Percentiles rank a stretch among this genome's conserved stretches.
Conservation (phyloP, 2,113 vertebrate species). For the Podarcis cretensis region DNA sequence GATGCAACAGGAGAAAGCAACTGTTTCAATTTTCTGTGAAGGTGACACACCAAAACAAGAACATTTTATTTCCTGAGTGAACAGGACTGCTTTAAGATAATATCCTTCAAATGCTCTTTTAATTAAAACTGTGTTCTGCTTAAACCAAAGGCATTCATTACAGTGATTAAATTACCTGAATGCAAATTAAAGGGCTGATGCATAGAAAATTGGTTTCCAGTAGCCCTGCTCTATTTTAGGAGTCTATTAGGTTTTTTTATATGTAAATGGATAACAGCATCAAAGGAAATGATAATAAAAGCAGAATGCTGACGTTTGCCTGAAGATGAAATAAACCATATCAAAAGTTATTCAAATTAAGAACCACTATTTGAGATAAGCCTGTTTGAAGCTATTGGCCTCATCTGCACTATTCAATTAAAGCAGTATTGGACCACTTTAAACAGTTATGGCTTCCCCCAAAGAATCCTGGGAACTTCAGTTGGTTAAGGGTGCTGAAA, state of each 20-base stretch:
- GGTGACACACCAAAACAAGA: background rate
- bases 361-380: background rate
- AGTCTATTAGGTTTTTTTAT: too few species aligned
- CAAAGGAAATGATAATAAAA: background rate
- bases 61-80: background rate
- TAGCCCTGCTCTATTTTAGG: background rate
- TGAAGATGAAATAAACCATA: background rate
- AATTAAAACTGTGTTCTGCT: background rate
- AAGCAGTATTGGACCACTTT: too few species aligned
- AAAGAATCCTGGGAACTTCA: too few species aligned
- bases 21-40: background rate
- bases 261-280: background rate
- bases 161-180: background rate
- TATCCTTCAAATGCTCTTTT: background rate
- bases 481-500: too few species aligned
- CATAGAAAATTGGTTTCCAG: background rate
- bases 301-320: background rate
- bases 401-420: too few species aligned
- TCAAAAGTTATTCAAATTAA: background rate
- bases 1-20: background rate
- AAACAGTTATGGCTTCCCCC: too few species aligned
- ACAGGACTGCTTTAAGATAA: background rate
- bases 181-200: background rate
- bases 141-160: background rate
- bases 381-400: background rate